Base-by-base conservation (phyloP, 2,797 vertebrate species). In the Coccyzus lansbergi region DNA sequence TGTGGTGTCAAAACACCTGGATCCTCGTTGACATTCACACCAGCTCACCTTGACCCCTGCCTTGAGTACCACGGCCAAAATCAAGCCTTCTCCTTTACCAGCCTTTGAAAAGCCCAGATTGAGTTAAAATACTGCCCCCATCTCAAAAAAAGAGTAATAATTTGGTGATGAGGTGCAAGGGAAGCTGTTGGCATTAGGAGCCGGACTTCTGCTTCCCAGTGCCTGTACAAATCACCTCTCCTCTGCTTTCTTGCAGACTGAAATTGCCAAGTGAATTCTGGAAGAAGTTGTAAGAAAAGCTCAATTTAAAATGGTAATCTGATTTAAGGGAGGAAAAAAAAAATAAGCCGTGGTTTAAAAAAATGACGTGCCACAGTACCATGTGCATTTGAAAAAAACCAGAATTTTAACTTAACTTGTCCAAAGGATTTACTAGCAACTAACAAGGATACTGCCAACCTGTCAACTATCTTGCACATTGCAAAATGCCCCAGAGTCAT, bases 1-100 rank as follows among this genome's bases (percentile, higher is more conserved):
- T 2, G 55, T 83, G 78, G 93, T 91, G 85, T 19, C 86, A 83
- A 38, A 29, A 83, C 4, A 76, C 92, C 90, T 87, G 92, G 92
- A 96, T 52, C 76, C 72, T 96, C 53, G 31, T 17, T 8, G 2
- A n/a, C 10, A 33, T 1, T 0, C 53, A 48, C 26, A 26, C 12
- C 5, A 9, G 44, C 71, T 79, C 62, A 76, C 76, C 78, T 88
- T 92, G 82, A 84, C 26, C 58, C 55, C 46, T n/a, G 60, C 49
- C 49, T 83, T 68, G 38, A 94, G 64, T 70, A 83, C 17, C 29
- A 5, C 3, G 5, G 67, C 11, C 15, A 38, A 90, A 95, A 91
- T 20, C 34, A 38, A 89, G 56, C 29, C 85, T 34, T 62, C 46
- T 63, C 65, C 34, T 49, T 49, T 29, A 55, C 9, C 3, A 8